These are phyloP conservation scores for Prionailurus bengalensis DNA, from an alignment of 2,113 vertebrate genomes.

Conservation along the genomic window DNA sequence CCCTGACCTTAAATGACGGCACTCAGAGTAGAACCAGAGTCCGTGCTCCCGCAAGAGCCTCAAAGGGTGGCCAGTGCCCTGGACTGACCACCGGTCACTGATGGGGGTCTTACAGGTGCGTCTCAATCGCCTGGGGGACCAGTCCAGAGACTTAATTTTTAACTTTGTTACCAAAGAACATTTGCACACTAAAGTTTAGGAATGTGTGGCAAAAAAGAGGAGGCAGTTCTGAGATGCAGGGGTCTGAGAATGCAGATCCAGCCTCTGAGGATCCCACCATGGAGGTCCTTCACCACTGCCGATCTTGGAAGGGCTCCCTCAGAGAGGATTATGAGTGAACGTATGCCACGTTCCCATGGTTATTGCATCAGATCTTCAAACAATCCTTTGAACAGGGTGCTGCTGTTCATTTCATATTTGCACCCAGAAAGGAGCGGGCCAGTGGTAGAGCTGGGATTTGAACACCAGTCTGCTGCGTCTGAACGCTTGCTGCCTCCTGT, in stretches of 20 bases:
- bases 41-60: background rate
- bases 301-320: background rate
- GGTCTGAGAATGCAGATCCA: background rate
- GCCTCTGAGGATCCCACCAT: background rate
- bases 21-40: background rate
- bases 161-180: background rate
- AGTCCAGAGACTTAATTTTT: background rate
- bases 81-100: background rate
- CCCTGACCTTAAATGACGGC: background rate
- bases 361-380: background rate
- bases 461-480: background rate
- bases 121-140: background rate
- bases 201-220: background rate
- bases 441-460: background rate
- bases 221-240: background rate
- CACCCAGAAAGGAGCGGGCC: background rate
- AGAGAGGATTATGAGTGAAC: background rate
- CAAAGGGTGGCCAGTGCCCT: background rate
- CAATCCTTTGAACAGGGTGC: background rate
- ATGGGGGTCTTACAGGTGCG: background rate
- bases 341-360: fast-evolving
- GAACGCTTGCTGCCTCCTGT: background rate
- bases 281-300: background rate
- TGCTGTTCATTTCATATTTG: background rate
- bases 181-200: background rate